Evolutionary conservation across 92 coral and sea anemone species (phyloP), one percentile per base, ranked within the genome.

Genomic region (Epizoanthus illoricatus): DNA sequence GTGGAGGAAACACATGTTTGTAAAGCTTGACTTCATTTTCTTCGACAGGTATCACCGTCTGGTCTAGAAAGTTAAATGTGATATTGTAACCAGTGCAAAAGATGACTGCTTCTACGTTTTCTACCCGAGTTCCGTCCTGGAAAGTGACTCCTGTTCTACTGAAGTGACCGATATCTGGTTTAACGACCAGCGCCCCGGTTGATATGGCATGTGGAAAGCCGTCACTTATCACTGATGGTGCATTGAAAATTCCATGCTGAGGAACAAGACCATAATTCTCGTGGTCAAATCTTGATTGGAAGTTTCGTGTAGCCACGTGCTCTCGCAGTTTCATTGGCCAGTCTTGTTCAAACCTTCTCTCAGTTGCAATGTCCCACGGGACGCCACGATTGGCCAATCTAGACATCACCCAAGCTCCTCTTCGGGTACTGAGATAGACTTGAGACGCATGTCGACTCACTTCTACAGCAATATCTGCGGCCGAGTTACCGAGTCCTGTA

Each of bases 361-460:
- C 92, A 39, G 72, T 70, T 79, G 75, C 84, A 65, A 84, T 80
- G 78, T 92, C 97, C 94, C 94, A 88, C 16, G 97, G 97, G 57
- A 86, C 58, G 15, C 97, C 94, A 28, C 76, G 92, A 60, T 76
- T 90, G 36, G 85, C 89, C 33, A 92, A 71, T 67, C 97, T 87
- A 33, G 97, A 92, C 43, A 86, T 84, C 49, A 92, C 97, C 97
- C 97, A 92, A 57, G 87, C 94, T 81, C 97, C 97, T 90, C 97
- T 84, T 67, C 92, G 94, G 64, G 94, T 90, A 76, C 97, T 92
- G 54, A 92, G 97, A 78, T 88, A 88, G 17, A 86, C 94, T 71
- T 90, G 90, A 5, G 92, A 88, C 65, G 97, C 92, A 72, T 85
- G 88, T 86, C 89, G 92, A 83, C 94, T 88, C 5, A 90, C 87